Percentiles rank a stretch among this genome's conserved stretches.
Conservation (phyloP, 1,140 invertebrate genomes). For the Lucilia sericata region DNA sequence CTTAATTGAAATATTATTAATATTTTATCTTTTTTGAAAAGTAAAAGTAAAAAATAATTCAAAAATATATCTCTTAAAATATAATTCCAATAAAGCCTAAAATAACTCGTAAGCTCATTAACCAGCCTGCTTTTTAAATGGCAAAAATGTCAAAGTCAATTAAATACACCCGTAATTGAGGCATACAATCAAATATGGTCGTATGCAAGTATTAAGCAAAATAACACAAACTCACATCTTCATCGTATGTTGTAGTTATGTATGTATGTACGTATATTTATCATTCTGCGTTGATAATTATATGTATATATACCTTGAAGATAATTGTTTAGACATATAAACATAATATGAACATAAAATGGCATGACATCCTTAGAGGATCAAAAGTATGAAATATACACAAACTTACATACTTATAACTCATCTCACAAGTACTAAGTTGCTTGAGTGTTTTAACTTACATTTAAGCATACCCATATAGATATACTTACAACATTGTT, state of each 20-base stretch:
- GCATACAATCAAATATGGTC: slow-evolving; percentile 34
- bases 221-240: too few species aligned
- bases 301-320: slow-evolving; percentile 65
- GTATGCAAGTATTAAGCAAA: background rate
- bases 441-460: background rate
- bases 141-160: slow-evolving; percentile 66
- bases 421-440: background rate
- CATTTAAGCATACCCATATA: background rate
- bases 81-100: slow-evolving; percentile 17
- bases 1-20: too few species aligned
- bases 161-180: slow-evolving; percentile 54
- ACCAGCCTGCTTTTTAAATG: slow-evolving; percentile 47
- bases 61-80: too few species aligned
- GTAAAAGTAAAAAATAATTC: too few species aligned
- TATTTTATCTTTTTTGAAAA: too few species aligned
- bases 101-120: slow-evolving; percentile 31
- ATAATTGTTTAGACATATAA: slow-evolving; percentile 68
- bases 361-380: slow-evolving; percentile 65
- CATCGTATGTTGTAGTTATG: too few species aligned
- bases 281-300: slow-evolving; percentile 47
- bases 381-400: slow-evolving; percentile 47
- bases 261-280: background rate
- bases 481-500: background rate
- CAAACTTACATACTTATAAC: background rate
- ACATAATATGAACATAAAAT: slow-evolving; percentile 65